A percentile compares a stretch with the other conserved stretches of the same genome.
phyloP scores from a whole-genome alignment of 2,113 vertebrate genomes.

The Polypterus bichir region DNA sequence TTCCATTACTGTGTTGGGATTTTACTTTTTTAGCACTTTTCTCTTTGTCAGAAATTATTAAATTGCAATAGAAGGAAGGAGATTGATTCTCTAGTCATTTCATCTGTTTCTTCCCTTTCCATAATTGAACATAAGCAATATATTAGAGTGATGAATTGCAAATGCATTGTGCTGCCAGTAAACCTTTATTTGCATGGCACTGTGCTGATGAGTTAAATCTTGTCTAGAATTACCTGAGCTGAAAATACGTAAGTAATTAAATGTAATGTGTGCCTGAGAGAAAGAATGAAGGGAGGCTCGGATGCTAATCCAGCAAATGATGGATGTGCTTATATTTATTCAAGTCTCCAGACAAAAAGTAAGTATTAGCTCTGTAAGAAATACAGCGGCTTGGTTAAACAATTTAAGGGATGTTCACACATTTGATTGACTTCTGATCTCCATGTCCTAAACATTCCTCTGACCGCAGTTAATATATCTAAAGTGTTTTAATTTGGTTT shows the following conservation, averaged over 20 bases:
- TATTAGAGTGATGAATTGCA: not conserved
- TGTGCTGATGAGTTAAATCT: not conserved
- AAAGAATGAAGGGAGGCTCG: not conserved
- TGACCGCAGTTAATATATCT: no score
- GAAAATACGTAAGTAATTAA: not conserved
- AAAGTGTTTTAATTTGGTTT: no score
- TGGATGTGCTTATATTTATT: not conserved
- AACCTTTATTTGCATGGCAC: not conserved
- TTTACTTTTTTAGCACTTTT: slow-evolving; percentile 4
- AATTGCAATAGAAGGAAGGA: not conserved
- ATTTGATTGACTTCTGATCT: no score
- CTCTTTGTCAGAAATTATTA: not conserved
- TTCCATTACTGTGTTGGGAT: no score
- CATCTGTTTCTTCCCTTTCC: not conserved
- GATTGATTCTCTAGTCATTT: not conserved
- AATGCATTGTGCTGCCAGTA: not conserved
- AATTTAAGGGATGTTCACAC: not conserved
- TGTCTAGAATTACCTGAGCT: not conserved
- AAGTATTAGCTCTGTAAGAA: not conserved
- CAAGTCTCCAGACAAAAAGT: not conserved
- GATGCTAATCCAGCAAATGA: not conserved
- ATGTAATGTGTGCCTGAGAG: not conserved
- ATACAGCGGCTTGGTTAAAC: not conserved
- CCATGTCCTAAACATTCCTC: no score
- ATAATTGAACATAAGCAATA: not conserved